Percentiles rank a stretch among this genome's conserved stretches.
phyloP scores from a whole-genome alignment of 2,888 invertebrate genomes.

The Chrysopilus asiliformis region DNA sequence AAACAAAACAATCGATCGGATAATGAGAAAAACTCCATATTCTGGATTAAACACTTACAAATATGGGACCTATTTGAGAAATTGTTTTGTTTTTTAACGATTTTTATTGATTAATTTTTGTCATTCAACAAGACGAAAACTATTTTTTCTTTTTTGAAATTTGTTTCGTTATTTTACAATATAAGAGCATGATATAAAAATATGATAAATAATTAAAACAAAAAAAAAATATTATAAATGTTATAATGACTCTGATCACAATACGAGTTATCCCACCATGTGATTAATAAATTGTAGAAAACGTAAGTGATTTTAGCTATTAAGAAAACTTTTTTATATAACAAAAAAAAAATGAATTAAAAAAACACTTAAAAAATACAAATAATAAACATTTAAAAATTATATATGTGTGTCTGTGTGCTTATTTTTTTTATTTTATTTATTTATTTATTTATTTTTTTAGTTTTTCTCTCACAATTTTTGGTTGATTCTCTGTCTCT shows the following conservation, averaged over 20 bases:
- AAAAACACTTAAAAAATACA: conserved; percentile 2
- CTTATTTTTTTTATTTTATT: conserved; percentile 4
- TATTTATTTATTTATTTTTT: too few relatives aligned
- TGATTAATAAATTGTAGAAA: conserved; percentile 21
- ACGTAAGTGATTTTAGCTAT: conserved; percentile 7
- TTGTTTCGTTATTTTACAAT: too few relatives aligned
- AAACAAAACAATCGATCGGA: too few relatives aligned
- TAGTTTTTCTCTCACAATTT: not conserved
- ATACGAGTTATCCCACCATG: conserved; percentile 29
- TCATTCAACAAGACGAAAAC: too few relatives aligned
- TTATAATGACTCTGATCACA: conserved; percentile 22
- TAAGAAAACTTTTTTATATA: conserved; percentile 6
- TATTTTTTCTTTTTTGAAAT: too few relatives aligned
- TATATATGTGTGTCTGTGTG: conserved; percentile 4
- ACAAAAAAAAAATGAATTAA: conserved; percentile 5
- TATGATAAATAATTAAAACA: conserved; percentile 1
- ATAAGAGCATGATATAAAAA: not conserved
- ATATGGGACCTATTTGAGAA: too few relatives aligned
- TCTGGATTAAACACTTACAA: too few relatives aligned
- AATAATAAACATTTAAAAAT: conserved; percentile 4
- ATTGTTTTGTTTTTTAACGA: too few relatives aligned
- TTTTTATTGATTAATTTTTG: too few relatives aligned
- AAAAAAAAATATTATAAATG: conserved; percentile 4
- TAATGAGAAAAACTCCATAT: too few relatives aligned
- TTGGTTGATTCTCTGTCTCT: not conserved